Evolutionary conservation across 1,140 invertebrate genomes (phyloP).

Genomic region (Solenopsis invicta): DNA sequence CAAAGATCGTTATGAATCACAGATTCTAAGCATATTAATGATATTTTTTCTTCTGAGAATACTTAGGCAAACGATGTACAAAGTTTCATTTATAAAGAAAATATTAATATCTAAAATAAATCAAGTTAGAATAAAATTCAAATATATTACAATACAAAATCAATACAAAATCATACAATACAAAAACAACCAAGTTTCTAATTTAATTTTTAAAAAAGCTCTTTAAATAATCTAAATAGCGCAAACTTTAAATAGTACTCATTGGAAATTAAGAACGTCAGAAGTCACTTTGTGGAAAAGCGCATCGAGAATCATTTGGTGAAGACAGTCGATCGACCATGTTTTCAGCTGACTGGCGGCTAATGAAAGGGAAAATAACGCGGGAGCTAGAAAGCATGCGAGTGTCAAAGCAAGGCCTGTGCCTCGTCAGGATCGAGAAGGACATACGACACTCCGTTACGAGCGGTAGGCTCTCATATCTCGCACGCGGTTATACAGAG

Average conservation of each 20-base stretch:
- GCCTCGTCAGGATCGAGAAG: constrained; percentile 62
- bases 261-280: background rate
- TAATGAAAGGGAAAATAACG: constrained; percentile 72
- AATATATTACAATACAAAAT: background rate
- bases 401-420: constrained; percentile 71
- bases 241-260: background rate
- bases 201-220: background rate
- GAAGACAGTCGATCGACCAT: background rate
- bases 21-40: background rate
- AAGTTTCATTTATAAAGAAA: background rate
- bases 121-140: background rate
- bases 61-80: background rate
- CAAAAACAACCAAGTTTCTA: background rate
- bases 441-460: constrained; percentile 59
- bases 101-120: background rate
- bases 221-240: background rate
- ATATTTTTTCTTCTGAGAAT: background rate
- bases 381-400: constrained; percentile 23
- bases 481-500: constrained; percentile 57
- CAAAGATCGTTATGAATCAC: constrained; percentile 53
- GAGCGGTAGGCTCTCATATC: constrained; percentile 66
- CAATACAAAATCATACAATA: too few species aligned
- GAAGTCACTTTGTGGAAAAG: background rate
- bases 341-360: constrained; percentile 34
- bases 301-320: background rate